Base-by-base conservation (phyloP, 1,140 invertebrate genomes). In the Pachyrhynchus sulphureomaculatus region DNA sequence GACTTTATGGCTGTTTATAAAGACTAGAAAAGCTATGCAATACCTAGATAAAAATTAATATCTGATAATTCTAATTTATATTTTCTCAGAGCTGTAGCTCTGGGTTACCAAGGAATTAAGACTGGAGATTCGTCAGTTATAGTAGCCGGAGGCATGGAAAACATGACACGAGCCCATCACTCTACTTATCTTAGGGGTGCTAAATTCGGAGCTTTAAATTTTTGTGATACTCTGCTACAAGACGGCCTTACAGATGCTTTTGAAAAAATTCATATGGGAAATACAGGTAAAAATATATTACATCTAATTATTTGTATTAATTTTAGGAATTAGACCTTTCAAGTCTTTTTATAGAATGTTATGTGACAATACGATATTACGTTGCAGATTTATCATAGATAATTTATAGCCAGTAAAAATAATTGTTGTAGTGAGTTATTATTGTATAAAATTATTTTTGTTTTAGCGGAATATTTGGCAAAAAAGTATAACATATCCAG, bases 231-330 rank as follows among this genome's bases (percentile, higher is more conserved):
- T 0, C 83, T 93, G 81, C 26, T 92, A 6, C 68, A 70, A 18
- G 92, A 95, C 82, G 92, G 91, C 1, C 79, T 95, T 4, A 90
- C 83, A 4, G 91, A 94, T 81, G 88, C 89, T 8, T 91, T 94
- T 75, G 71, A 69, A 84, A 67, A 81, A 65, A 84, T 88, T 61
- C 90, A 91, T 68, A 95, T 95, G 92, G 92, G 91, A 55, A 77
- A 90, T 39, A 95, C 92, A 68, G 88, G 89, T 90, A 78, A 26
- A 8, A 3, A 26, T 8, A 26, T 26, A 26, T 26, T 26, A 26
- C 3, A 26, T 26, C 26, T 9, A 9, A 29, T n/a, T n/a, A n/a
- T n/a, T n/a, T n/a, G n/a, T n/a, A n/a, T 47, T 8, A 41, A 41
- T 13, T 12, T 41, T 41, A 13, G 37, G 9, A 13, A 17, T 41